A percentile compares a stretch with the other conserved stretches of the same genome.
These are phyloP conservation scores for Graptemys geographica DNA, from an alignment of 2,797 vertebrate genomes.

Conservation along the genomic window DNA sequence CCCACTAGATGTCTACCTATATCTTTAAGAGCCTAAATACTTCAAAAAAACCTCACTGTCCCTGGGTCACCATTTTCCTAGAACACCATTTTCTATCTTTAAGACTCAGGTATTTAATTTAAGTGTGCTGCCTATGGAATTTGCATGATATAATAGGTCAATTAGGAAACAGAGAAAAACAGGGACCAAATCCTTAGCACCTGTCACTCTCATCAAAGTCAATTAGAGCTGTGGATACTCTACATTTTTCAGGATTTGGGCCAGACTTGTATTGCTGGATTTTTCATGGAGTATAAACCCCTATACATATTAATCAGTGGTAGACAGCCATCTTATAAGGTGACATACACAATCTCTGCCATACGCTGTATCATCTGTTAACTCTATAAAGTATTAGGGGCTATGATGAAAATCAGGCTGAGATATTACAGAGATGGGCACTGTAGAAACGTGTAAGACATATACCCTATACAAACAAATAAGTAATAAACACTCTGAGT, in stretches of 20 bases:
- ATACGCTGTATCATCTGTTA: background rate
- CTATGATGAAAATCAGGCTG: background rate
- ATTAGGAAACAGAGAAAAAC: background rate
- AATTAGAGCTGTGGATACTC: background rate
- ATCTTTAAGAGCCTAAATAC: background rate
- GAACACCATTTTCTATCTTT: background rate
- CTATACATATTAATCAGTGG: background rate
- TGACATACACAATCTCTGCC: background rate
- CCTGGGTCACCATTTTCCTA: background rate
- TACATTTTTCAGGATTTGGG: background rate
- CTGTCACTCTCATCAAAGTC: background rate
- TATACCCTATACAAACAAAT: background rate
- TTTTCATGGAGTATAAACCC: background rate
- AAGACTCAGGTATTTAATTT: background rate
- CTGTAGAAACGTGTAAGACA: background rate
- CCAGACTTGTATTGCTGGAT: background rate
- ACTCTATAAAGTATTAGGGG: background rate
- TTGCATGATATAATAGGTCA: background rate
- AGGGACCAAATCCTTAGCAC: background rate
- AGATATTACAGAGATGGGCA: background rate
- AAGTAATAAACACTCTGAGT: background rate
- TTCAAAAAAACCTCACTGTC: background rate
- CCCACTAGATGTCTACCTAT: background rate
- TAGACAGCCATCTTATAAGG: background rate
- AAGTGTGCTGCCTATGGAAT: background rate